These are phyloP conservation scores for Sarcophaga rosellei DNA, from an alignment of 2,888 invertebrate genomes.

Conservation along the genomic window DNA sequence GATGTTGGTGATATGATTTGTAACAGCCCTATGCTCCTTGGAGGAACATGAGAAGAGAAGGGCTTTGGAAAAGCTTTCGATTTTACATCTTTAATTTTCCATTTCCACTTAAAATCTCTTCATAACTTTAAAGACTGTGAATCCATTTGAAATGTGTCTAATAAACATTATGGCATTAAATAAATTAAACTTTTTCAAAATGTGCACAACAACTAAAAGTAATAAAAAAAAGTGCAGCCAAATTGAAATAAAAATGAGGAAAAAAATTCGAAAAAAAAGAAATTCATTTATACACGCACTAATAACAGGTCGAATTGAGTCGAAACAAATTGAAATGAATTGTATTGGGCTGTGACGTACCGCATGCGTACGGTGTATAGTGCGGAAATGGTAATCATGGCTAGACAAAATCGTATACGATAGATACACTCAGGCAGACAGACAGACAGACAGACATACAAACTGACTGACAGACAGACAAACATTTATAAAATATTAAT, in stretches of 20 bases:
- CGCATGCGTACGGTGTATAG: slow-evolving; percentile 16
- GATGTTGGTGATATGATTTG: too few species aligned
- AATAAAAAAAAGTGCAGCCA: not conserved
- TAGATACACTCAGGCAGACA: not conserved
- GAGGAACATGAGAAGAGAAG: not conserved
- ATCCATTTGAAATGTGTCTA: slow-evolving; percentile 15
- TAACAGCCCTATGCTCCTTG: too few species aligned
- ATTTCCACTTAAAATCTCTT: not conserved
- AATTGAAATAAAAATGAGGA: not conserved
- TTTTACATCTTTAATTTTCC: not conserved
- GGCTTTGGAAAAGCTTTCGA: not conserved
- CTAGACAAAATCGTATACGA: slow-evolving; percentile 24
- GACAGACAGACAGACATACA: not conserved
- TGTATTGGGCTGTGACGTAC: slow-evolving; percentile 14
- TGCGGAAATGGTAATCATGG: slow-evolving; percentile 58
- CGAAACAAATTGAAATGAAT: slow-evolving; percentile 39
- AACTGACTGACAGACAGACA: not conserved
- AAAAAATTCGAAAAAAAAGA: slow-evolving; percentile 1
- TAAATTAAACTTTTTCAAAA: slow-evolving; percentile 43
- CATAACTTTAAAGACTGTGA: slow-evolving; percentile 22
- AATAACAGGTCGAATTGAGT: slow-evolving; percentile 54
- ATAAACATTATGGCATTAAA: slow-evolving; percentile 57
- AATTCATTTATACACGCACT: slow-evolving; percentile 55
- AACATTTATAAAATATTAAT: not conserved
- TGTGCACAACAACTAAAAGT: not conserved